phyloP scores from a whole-genome alignment of 1,140 invertebrate genomes.

The Stegodyphus dumicola region DNA sequence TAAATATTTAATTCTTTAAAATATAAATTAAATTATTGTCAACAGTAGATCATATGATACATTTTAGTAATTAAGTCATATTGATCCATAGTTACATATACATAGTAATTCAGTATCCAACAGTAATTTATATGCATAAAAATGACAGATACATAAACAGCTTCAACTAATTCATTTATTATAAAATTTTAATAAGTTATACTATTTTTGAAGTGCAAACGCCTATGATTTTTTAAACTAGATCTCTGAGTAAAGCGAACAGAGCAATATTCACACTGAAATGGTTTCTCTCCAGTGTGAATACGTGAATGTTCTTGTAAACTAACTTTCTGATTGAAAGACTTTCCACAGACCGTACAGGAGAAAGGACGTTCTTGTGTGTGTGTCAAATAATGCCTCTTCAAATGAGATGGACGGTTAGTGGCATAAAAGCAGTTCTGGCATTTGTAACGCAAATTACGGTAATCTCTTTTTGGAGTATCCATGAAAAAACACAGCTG shows the following conservation, averaged over 20 bases:
- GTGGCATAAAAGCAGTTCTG: slow-evolving; percentile 53
- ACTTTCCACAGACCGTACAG: slow-evolving; percentile 55
- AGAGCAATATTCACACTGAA: slow-evolving; percentile 44
- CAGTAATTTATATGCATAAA: no score
- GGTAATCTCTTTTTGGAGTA: slow-evolving; percentile 44
- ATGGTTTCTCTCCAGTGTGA: slow-evolving; percentile 51
- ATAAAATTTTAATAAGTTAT: no score
- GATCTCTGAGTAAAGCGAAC: slow-evolving; percentile 48
- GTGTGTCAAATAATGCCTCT: slow-evolving; percentile 54
- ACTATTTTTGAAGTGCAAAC: slow-evolving; percentile 15
- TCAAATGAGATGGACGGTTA: slow-evolving; percentile 46
- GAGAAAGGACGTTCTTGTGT: slow-evolving; percentile 50
- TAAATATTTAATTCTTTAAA: no score
- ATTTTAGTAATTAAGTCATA: no score
- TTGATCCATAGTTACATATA: no score
- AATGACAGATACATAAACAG: no score
- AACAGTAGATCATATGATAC: no score
- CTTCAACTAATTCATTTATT: no score
- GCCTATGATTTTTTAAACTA: slow-evolving; percentile 41
- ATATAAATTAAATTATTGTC: no score
- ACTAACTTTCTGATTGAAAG: slow-evolving; percentile 58
- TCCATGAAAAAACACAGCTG: slow-evolving; percentile 39
- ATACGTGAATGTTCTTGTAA: slow-evolving; percentile 53
- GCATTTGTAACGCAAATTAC: slow-evolving; percentile 42
- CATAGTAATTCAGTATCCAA: no score